Evolutionary conservation across 2,888 invertebrate genomes (phyloP).

Genomic region (Limnephilus lunatus): DNA sequence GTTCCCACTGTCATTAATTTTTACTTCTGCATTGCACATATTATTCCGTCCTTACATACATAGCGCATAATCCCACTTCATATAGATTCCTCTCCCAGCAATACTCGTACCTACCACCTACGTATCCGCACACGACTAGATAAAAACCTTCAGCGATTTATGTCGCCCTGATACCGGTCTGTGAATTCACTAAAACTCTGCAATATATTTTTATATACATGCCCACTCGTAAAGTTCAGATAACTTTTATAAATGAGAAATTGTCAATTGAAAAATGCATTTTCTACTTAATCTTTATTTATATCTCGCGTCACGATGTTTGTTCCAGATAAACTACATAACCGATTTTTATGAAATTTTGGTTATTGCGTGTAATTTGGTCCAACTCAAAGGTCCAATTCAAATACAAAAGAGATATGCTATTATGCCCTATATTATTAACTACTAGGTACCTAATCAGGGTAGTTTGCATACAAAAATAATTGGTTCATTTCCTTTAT

Average conservation of each 20-base stretch:
- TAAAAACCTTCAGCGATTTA: slow-evolving; percentile 47
- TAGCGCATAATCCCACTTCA: neutral
- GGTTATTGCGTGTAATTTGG: too few relatives aligned
- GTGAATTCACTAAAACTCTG: neutral
- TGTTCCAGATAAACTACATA: too few relatives aligned
- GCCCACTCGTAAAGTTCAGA: neutral
- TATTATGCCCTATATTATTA: too few relatives aligned
- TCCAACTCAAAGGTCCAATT: too few relatives aligned
- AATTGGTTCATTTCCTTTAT: too few relatives aligned
- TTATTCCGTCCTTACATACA: neutral
- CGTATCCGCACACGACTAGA: slow-evolving; percentile 22
- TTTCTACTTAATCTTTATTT: too few relatives aligned
- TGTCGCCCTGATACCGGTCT: slow-evolving; percentile 33
- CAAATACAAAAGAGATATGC: too few relatives aligned
- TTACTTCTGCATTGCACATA: slow-evolving; percentile 43
- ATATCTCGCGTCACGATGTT: too few relatives aligned
- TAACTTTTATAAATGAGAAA: neutral
- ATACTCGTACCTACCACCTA: neutral
- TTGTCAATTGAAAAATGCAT: neutral
- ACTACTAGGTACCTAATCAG: too few relatives aligned
- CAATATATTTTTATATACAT: neutral
- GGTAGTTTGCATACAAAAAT: too few relatives aligned
- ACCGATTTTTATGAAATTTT: too few relatives aligned
- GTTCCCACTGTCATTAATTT: slow-evolving; percentile 47
- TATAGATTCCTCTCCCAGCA: slow-evolving; percentile 19